A percentile compares a stretch with the other conserved stretches of the same genome.
These are phyloP conservation scores for Gobiocypris rarus DNA, from an alignment of 2,113 vertebrate genomes.

Conservation along the genomic window DNA sequence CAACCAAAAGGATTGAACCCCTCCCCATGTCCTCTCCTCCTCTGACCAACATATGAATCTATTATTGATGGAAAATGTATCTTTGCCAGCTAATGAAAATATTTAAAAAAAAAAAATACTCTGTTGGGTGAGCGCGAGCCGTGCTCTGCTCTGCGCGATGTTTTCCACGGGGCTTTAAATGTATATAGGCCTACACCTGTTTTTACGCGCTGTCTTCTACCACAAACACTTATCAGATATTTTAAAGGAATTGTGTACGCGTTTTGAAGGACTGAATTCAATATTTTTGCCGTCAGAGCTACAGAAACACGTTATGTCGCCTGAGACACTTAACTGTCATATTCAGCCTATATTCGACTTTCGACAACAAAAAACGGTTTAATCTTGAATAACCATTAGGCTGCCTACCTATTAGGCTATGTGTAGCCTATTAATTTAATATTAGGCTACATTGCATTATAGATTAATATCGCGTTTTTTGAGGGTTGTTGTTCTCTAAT, in stretches of 20 bases:
- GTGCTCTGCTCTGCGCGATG: not conserved
- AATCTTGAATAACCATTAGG: no score
- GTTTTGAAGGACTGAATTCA: conserved; percentile 16
- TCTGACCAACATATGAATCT: conserved; percentile 72
- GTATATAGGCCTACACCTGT: conserved; percentile 54
- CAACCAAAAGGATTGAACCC: conserved; percentile 79
- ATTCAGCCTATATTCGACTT: not conserved
- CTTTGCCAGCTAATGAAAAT: conserved; percentile 45
- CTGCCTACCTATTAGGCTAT: no score
- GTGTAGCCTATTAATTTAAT: no score
- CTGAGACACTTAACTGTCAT: not conserved
- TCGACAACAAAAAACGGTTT: not conserved
- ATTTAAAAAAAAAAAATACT: conserved; percentile 32
- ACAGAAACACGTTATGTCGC: not conserved
- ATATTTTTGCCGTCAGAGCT: not conserved
- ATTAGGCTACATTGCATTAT: no score
- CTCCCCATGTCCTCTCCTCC: conserved; percentile 74
- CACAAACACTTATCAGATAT: not conserved
- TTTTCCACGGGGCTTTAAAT: conserved; percentile 34
- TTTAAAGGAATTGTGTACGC: not conserved
- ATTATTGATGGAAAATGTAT: conserved; percentile 63
- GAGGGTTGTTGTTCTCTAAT: not conserved
- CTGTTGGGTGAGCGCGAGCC: conserved; percentile 1
- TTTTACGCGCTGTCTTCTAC: conserved; percentile 51
- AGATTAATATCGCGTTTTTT: no score